Percentiles rank a stretch among this genome's conserved stretches.
phyloP scores from a whole-genome alignment of 2,797 vertebrate genomes.

The Apogon talboti region DNA sequence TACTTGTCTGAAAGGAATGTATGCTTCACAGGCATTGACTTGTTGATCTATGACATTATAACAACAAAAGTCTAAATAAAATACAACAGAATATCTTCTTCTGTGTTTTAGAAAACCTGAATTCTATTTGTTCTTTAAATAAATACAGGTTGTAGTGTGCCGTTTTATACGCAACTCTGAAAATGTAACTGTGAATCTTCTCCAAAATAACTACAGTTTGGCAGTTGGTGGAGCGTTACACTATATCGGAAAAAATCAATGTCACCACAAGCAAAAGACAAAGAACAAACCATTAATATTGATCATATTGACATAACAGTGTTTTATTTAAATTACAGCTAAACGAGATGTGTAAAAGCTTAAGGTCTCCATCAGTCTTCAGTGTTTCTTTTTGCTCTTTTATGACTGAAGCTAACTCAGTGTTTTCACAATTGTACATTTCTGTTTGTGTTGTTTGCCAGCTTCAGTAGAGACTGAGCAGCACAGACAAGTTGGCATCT shows the following conservation, averaged over 20 bases:
- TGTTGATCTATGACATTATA: constrained; percentile 22
- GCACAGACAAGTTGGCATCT: not conserved
- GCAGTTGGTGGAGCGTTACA: no score
- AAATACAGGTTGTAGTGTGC: not conserved
- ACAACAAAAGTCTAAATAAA: not conserved
- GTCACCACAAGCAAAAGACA: not conserved
- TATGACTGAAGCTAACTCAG: not conserved
- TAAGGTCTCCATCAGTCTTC: not conserved
- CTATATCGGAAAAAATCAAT: no score
- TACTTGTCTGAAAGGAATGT: constrained; percentile 21
- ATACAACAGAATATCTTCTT: constrained; percentile 3
- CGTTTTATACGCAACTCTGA: not conserved
- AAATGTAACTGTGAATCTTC: no score
- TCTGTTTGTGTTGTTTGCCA: constrained; percentile 10
- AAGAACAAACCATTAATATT: not conserved
- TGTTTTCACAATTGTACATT: constrained; percentile 3
- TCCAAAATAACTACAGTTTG: not conserved
- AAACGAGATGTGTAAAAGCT: not conserved
- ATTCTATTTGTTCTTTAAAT: not conserved
- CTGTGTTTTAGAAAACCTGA: constrained; percentile 4
- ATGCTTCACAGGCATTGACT: constrained; percentile 8
- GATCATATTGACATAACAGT: not conserved
- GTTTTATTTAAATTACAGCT: not conserved
- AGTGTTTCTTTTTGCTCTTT: not conserved
- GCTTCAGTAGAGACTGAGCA: constrained; percentile 14